These are phyloP conservation scores for Orgyia antiqua DNA, from an alignment of 2,888 invertebrate genomes.

Conservation along the genomic window DNA sequence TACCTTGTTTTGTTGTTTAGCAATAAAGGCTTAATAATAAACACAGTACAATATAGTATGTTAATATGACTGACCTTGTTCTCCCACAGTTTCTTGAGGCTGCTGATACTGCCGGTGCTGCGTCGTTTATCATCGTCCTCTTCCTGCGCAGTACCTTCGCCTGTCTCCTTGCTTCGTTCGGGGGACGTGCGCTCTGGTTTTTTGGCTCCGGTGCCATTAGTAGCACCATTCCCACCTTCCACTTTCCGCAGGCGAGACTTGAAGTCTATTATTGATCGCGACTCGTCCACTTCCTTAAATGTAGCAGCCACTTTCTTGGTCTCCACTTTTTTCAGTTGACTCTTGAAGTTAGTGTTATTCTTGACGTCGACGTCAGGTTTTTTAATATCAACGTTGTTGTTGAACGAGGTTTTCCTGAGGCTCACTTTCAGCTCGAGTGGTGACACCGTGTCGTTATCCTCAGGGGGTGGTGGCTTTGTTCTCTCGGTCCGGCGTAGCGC, in stretches of 20 bases:
- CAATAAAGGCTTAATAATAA: too few relatives aligned
- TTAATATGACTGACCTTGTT: conserved; percentile 79
- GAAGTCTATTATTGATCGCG: conserved; percentile 86
- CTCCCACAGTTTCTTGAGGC: conserved; percentile 95
- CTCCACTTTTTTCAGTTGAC: conserved; percentile 87
- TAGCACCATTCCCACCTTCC: conserved; percentile 67
- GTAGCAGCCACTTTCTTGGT: conserved; percentile 74
- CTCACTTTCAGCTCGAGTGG: conserved; percentile 72
- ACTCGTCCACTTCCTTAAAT: conserved; percentile 70
- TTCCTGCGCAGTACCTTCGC: conserved; percentile 27
- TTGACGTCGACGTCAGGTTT: conserved; percentile 40
- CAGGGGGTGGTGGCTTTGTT: conserved; percentile 35
- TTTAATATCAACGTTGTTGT: conserved; percentile 36
- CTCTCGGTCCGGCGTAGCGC: conserved; percentile 43
- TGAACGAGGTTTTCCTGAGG: conserved; percentile 60
- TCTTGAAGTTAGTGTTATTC: conserved; percentile 75
- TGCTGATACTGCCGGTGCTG: conserved; percentile 95
- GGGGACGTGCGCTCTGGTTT: conserved; percentile 49
- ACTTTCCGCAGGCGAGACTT: conserved; percentile 91
- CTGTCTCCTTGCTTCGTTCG: conserved; percentile 32
- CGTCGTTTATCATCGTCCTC: conserved; percentile 91
- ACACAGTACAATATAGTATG: too few relatives aligned
- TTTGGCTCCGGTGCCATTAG: conserved; percentile 49
- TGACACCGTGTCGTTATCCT: conserved; percentile 42
- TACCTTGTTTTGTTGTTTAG: too few relatives aligned